phyloP scores from a whole-genome alignment of 2,113 vertebrate genomes.

The Salvelinus alpinus region DNA sequence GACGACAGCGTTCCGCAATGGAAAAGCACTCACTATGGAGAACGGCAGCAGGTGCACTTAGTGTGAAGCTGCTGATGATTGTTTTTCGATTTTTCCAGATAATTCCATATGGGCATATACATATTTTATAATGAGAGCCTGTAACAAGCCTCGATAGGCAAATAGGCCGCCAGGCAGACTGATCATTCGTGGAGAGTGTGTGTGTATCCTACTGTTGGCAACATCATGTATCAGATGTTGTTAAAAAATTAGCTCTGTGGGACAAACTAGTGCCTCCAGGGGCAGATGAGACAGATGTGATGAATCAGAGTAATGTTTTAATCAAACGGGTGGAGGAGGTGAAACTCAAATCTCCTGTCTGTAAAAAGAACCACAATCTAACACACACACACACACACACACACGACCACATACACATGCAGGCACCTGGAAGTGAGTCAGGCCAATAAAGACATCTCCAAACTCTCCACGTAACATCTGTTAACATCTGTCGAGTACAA shows the following conservation, averaged over 20 bases:
- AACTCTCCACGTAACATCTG: too few species aligned
- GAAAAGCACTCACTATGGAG: slow-evolving; percentile 7
- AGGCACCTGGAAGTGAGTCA: too few species aligned
- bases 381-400: too few species aligned
- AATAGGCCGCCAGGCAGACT: neutral
- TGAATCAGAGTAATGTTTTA: neutral
- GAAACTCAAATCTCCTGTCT: neutral
- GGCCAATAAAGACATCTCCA: too few species aligned
- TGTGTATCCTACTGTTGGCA: neutral
- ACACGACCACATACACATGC: too few species aligned
- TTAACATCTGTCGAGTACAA: too few species aligned
- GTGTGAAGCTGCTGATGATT: neutral
- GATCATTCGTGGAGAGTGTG: neutral
- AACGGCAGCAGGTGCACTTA: neutral
- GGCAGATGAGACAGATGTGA: neutral
- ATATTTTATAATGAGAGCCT: neutral
- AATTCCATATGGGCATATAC: neutral
- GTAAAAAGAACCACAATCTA: too few species aligned
- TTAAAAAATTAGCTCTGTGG: neutral
- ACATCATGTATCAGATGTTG: neutral
- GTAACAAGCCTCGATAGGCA: neutral
- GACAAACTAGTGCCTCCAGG: neutral
- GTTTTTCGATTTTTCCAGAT: neutral
- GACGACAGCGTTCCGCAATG: neutral
- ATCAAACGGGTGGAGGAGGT: neutral